Evolutionary conservation across 2,888 invertebrate species (phyloP).

Genomic region (Alcis repandata): DNA sequence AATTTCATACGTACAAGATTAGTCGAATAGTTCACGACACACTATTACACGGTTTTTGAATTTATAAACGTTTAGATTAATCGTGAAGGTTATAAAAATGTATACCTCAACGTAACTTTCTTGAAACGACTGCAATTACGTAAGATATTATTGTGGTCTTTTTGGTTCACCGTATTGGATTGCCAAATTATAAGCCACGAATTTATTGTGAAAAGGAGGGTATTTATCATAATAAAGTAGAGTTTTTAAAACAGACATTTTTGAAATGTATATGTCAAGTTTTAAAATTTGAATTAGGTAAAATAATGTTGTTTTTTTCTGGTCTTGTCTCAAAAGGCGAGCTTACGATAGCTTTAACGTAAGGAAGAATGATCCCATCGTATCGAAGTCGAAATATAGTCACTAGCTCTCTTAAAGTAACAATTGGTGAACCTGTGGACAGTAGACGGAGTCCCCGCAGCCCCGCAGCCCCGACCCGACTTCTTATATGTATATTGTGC

Average conservation of each 20-base stretch:
- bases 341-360: conserved; percentile 74
- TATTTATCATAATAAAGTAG: conserved; percentile 13
- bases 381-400: conserved; percentile 72
- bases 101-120: conserved; percentile 72
- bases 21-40: conserved; percentile 54
- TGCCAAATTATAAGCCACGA: conserved; percentile 39
- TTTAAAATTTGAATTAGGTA: conserved; percentile 28
- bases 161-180: conserved; percentile 52
- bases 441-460: no score
- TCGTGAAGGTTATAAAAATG: conserved; percentile 60
- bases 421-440: conserved; percentile 43
- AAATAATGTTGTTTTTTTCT: conserved; percentile 20
- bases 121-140: conserved; percentile 66
- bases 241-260: conserved; percentile 33
- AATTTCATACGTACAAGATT: conserved; percentile 72
- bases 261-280: conserved; percentile 34
- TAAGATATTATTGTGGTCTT: conserved; percentile 60
- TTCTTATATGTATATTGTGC: conserved; percentile 29
- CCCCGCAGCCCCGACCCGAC: no score
- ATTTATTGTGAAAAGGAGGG: conserved; percentile 31
- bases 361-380: conserved; percentile 77
- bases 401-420: conserved; percentile 72
- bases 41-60: conserved; percentile 61
- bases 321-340: conserved; percentile 39
- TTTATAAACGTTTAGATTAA: conserved; percentile 62